Percentiles rank a stretch among this genome's conserved stretches.
These are phyloP conservation scores for Muntiacus reevesi DNA, from an alignment of 2,113 vertebrate genomes.

Conservation along the genomic window DNA sequence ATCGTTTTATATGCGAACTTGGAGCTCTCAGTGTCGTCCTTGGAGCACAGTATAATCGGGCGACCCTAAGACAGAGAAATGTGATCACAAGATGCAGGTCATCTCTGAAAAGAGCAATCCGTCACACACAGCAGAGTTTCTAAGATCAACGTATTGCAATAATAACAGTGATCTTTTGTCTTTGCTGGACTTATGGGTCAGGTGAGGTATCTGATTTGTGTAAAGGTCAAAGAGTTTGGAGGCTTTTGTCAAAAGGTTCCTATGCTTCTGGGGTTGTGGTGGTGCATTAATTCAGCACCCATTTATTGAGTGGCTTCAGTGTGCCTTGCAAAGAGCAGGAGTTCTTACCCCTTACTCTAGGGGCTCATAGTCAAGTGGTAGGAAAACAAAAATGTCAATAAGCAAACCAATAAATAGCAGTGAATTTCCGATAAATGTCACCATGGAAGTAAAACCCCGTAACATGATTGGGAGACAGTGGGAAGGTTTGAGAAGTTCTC, in stretches of 20 bases:
- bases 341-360: neutral
- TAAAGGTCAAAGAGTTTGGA: neutral
- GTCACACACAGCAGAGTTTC: neutral
- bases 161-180: neutral
- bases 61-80: constrained; percentile 84
- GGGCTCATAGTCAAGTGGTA: neutral
- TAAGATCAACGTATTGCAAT: neutral
- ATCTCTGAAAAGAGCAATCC: neutral
- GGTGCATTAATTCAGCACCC: neutral
- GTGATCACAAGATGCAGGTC: neutral
- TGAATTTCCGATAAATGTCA: neutral
- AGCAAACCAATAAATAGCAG: neutral
- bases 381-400: neutral
- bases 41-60: constrained; percentile 94
- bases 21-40: constrained; percentile 89
- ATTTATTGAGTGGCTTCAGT: neutral
- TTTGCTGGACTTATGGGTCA: neutral
- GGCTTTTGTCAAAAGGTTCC: neutral
- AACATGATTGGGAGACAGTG: neutral
- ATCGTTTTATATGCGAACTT: constrained; percentile 92
- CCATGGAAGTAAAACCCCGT: neutral
- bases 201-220: too few relatives aligned
- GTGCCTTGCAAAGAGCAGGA: neutral
- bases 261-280: neutral
- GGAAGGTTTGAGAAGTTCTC: neutral